Conservation (phyloP, 2,888 invertebrate genomes). For the Noctua comes region DNA sequence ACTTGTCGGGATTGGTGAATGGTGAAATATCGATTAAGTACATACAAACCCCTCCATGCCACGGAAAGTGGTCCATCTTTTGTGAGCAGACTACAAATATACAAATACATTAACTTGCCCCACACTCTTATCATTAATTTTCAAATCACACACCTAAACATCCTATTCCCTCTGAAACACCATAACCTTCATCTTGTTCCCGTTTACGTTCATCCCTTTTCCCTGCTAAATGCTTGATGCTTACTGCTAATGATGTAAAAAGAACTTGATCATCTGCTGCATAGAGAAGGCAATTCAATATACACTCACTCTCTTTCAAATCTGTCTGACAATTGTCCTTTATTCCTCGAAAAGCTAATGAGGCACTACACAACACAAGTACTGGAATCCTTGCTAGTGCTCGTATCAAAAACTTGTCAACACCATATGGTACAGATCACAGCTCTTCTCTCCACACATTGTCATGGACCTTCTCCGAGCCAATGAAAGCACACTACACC, state of each 20-base stretch:
- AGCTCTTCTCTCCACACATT: no score
- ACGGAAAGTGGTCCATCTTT: neutral
- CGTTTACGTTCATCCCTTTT: neutral
- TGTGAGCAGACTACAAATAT: neutral
- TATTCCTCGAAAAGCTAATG: no score
- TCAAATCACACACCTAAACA: neutral
- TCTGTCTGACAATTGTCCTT: no score
- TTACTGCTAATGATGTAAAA: neutral
- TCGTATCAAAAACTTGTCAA: neutral
- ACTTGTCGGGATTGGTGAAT: no score
- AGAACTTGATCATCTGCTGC: neutral
- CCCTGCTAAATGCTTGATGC: neutral
- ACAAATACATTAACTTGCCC: neutral
- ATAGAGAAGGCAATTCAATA: neutral
- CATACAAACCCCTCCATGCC: no score
- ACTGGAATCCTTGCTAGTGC: neutral
- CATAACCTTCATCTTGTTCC: neutral
- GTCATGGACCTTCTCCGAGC: neutral
- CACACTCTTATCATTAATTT: neutral
- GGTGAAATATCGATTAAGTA: no score
- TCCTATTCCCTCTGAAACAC: neutral
- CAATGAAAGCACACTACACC: neutral
- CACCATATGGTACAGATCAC: no score
- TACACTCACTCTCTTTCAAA: neutral
- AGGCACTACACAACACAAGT: no score